Evolutionary conservation across 2,888 invertebrate species (phyloP).

Genomic region (Tribolium freemani): DNA sequence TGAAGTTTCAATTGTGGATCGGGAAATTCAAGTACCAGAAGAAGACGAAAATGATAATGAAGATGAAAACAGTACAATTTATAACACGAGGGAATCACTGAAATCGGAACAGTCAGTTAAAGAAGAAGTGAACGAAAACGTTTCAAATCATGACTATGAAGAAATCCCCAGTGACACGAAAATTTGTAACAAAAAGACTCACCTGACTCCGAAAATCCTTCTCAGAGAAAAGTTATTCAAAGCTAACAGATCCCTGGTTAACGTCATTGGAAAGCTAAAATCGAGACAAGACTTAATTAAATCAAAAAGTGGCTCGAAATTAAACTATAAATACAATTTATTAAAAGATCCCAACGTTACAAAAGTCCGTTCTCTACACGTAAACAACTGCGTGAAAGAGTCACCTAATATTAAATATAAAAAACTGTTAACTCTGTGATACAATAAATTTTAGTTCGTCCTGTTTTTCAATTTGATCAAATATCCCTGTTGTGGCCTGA

Average conservation of each 20-base stretch:
- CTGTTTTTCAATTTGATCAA: constrained; percentile 13
- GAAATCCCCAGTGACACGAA: neutral
- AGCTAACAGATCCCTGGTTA: constrained; percentile 13
- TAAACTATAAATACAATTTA: constrained; percentile 3
- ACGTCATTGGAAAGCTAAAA: constrained; percentile 8
- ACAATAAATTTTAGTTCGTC: neutral
- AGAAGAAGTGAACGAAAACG: neutral
- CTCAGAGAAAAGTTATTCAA: neutral
- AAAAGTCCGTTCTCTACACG: neutral
- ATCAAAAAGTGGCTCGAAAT: constrained; percentile 5
- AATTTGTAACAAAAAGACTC: neutral
- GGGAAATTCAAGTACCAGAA: neutral
- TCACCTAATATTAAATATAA: constrained; percentile 17
- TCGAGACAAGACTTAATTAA: neutral
- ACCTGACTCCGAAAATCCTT: neutral
- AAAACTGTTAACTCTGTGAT: constrained; percentile 11
- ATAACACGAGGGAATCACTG: neutral
- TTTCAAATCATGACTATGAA: neutral
- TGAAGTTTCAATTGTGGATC: neutral
- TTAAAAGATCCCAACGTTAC: neutral
- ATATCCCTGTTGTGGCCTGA: constrained; percentile 20
- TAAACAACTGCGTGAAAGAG: neutral
- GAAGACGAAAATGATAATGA: neutral
- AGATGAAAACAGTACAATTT: neutral
- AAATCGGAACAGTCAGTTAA: neutral